These are phyloP conservation scores for Coptodon bakossiorum DNA, from an alignment of 2,113 vertebrate genomes.

Conservation along the genomic window DNA sequence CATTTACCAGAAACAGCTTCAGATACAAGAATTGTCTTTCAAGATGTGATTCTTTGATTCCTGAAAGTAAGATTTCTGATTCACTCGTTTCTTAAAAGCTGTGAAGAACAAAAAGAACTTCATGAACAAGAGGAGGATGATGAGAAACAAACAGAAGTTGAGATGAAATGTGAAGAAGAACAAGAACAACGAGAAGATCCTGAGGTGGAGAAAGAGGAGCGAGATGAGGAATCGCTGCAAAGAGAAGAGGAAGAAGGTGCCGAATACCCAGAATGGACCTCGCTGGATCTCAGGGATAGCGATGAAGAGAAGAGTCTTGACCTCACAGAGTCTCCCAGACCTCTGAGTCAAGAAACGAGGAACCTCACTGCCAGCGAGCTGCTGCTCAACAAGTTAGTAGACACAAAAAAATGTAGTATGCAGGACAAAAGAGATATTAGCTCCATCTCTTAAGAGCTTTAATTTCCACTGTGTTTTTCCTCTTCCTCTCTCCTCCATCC, in stretches of 20 bases:
- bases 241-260: not conserved
- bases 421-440: not conserved
- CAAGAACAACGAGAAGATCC: not conserved
- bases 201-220: not conserved
- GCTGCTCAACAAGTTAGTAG: slow-evolving; percentile 72
- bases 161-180: not conserved
- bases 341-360: slow-evolving; percentile 54
- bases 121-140: not conserved
- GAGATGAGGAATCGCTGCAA: not conserved
- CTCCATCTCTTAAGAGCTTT: not conserved
- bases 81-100: not conserved
- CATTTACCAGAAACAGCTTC: not conserved
- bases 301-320: slow-evolving; percentile 36
- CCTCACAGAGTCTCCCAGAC: slow-evolving; percentile 22
- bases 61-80: not conserved
- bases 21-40: not conserved
- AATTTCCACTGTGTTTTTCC: not conserved
- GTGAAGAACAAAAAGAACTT: not conserved
- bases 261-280: slow-evolving; percentile 14
- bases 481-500: not conserved
- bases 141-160: not conserved
- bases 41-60: not conserved
- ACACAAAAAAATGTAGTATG: not conserved
- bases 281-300: not conserved
- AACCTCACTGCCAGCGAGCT: slow-evolving; percentile 68